Evolutionary conservation across 2,888 invertebrate genomes (phyloP).

Genomic region (Orgyia antiqua): DNA sequence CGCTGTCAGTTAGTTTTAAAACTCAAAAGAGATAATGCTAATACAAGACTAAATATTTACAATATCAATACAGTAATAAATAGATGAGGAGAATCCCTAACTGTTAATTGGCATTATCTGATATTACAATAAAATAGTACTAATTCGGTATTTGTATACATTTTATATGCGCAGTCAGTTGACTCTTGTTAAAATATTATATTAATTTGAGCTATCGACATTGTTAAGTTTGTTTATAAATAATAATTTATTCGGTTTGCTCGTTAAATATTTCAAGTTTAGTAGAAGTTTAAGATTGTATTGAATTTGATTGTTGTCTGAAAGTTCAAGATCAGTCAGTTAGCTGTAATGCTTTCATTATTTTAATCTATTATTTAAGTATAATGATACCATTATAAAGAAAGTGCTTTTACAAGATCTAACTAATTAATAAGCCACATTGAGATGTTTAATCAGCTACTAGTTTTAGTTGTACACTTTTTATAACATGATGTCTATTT

Average conservation of each 20-base stretch:
- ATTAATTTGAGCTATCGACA: slow-evolving; percentile 77
- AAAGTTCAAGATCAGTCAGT: slow-evolving; percentile 67
- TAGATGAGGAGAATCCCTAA: slow-evolving; percentile 55
- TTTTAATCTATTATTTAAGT: slow-evolving; percentile 76
- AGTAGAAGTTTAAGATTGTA: slow-evolving; percentile 75
- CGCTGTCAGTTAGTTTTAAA: slow-evolving; percentile 75
- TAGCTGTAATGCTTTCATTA: slow-evolving; percentile 71
- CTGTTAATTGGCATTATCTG: slow-evolving; percentile 64
- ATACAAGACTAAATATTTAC: slow-evolving; percentile 58
- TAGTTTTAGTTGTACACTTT: slow-evolving; percentile 79
- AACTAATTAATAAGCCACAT: slow-evolving; percentile 75
- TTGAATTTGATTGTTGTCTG: slow-evolving; percentile 73
- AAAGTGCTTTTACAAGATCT: slow-evolving; percentile 78
- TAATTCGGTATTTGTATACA: slow-evolving; percentile 46
- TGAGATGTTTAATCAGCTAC: slow-evolving; percentile 77
- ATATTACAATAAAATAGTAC: slow-evolving; percentile 50
- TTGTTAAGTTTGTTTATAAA: slow-evolving; percentile 78
- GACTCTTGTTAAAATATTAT: slow-evolving; percentile 73
- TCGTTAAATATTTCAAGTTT: slow-evolving; percentile 78
- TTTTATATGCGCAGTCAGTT: slow-evolving; percentile 57
- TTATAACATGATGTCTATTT: slow-evolving; percentile 78
- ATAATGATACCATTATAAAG: slow-evolving; percentile 70
- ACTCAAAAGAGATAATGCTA: slow-evolving; percentile 77
- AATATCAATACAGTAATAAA: slow-evolving; percentile 74
- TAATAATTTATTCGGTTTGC: slow-evolving; percentile 79